Conservation (phyloP, 2,113 vertebrate species). For the Ranitomeya variabilis region DNA sequence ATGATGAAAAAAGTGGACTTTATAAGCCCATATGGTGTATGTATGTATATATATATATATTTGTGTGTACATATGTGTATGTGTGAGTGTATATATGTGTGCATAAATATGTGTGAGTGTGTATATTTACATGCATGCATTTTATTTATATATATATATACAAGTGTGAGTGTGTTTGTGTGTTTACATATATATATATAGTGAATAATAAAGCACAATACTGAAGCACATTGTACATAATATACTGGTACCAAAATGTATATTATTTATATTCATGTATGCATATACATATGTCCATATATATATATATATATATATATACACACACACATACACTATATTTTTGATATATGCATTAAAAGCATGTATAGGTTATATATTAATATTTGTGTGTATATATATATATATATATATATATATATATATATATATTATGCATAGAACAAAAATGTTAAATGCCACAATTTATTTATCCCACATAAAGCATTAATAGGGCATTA, state of each 20-base stretch:
- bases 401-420: no score
- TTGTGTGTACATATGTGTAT: background rate
- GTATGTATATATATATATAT: background rate
- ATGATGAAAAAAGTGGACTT: no score
- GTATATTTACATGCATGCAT: background rate
- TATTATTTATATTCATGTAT: no score
- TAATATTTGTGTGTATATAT: no score
- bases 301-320: background rate
- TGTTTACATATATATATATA: background rate
- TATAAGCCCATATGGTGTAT: background rate
- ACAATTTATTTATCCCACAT: background rate
- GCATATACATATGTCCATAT: no score
- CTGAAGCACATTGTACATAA: no score
- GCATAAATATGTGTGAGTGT: background rate
- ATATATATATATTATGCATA: background rate
- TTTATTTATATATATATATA: background rate
- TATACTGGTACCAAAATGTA: no score
- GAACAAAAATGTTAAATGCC: background rate
- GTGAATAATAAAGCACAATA: no score
- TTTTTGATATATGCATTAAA: no score
- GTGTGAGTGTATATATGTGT: background rate
- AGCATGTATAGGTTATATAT: no score
- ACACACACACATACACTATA: no score
- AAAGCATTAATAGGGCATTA: background rate
- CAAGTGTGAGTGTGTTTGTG: background rate